Base-by-base conservation (phyloP, 2,888 invertebrate genomes). In the Pheosia gnoma region DNA sequence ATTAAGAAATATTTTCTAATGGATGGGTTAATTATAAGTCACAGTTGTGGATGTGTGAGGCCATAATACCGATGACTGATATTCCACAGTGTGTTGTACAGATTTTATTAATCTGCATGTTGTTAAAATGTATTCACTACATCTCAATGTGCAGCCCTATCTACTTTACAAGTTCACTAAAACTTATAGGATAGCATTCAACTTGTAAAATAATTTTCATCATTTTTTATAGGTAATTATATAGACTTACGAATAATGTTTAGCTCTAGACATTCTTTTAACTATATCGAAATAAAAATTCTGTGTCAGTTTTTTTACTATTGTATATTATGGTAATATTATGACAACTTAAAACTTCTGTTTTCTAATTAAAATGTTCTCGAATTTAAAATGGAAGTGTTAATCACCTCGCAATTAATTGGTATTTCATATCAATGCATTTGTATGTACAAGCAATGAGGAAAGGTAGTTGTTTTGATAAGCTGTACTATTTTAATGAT, bases 191-290 rank as follows among this genome's bases (percentile, higher is more conserved):
- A 69, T 79, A 75, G 72, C 68, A 70, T 77, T 73, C 65, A 70
- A 74, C 79, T 83, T 87, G 80, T 86, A 85, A 84, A 82, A 78
- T 76, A 79, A 77, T 76, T 82, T 83, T 79, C 70, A 80, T 77
- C 68, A 75, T 78, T 81, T 78, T 60, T 56, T 64, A 66, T 77
- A 71, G 64, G 73, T 79, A 79, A 75, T 75, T 75, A 69, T 83
- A 75, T 84, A 83, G 84, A 82, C 72, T 80, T 75, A 82, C 68
- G 63, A 71, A 72, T 80, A 81, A 84, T 81, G 74, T 79, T 81
- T 87, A 87, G 86, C 86, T 89, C 86, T 90, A 90, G 90, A 81
- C 86, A 85, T 89, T 88, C 83, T 87, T 85, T 80, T 87, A 88
- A 87, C 83, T 83, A 80, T 81, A 80, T 82, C 80, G 74, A 78